A percentile compares a stretch with the other conserved stretches of the same genome.
These are phyloP conservation scores for Orycteropus afer DNA, from an alignment of 2,113 vertebrate genomes.

Conservation along the genomic window DNA sequence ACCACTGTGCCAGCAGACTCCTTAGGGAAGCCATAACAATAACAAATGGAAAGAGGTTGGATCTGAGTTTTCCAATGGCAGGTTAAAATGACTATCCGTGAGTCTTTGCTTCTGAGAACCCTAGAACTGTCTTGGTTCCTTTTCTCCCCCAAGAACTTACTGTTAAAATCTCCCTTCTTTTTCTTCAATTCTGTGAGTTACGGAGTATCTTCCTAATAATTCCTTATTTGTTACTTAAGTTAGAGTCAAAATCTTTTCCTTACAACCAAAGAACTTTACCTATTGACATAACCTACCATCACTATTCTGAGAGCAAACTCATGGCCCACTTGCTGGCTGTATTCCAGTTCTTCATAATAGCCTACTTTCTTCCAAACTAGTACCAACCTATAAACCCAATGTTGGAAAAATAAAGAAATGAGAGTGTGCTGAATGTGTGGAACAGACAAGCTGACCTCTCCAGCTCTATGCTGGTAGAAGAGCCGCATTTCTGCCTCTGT, in stretches of 20 bases:
- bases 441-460: constrained; percentile 84
- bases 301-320: not conserved
- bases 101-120: not conserved
- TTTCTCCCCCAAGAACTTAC: not conserved
- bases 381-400: not conserved
- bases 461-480: constrained; percentile 89
- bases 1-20: too few species aligned
- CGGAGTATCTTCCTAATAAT: not conserved
- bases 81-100: too few species aligned
- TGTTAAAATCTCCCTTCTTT: not conserved
- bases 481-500: constrained; percentile 86
- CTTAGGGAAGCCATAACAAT: not conserved
- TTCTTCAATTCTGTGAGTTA: not conserved
- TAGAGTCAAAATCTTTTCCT: not conserved
- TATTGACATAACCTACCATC: not conserved
- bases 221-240: not conserved
- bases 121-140: not conserved
- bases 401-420: not conserved
- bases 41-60: too few species aligned
- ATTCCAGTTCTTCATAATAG: not conserved
- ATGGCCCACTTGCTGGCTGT: not conserved
- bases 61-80: not conserved
- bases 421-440: rapidly evolving
- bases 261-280: not conserved
- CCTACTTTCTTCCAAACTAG: not conserved